Evolutionary conservation across 2,113 vertebrate genomes (phyloP).

Genomic region (Oryzias celebensis): DNA sequence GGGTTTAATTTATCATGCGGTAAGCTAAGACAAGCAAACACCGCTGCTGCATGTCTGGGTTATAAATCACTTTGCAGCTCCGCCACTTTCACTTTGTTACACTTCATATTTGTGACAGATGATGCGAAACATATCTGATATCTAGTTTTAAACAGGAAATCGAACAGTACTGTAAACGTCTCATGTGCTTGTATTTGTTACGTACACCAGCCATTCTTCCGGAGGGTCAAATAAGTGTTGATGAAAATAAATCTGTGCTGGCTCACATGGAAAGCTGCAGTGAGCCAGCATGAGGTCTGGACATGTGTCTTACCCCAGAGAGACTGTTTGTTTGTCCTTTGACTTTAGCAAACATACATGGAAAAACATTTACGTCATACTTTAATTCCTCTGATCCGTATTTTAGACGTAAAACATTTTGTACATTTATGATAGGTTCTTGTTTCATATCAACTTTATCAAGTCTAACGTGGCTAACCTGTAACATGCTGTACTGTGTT

Average conservation of each 20-base stretch:
- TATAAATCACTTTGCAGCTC: constrained; percentile 22
- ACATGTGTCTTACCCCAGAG: constrained; percentile 3
- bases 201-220: constrained; percentile 2
- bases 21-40: constrained; percentile 21
- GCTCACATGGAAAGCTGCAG: constrained; percentile 13
- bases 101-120: constrained; percentile 10
- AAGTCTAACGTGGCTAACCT: no score
- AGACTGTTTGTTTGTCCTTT: constrained; percentile 13
- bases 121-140: neutral
- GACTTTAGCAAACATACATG: neutral
- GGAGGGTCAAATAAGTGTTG: constrained; percentile 16
- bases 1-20: constrained; percentile 13
- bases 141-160: neutral
- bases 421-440: no score
- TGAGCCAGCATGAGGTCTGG: constrained; percentile 20
- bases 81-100: neutral
- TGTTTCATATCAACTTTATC: no score
- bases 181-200: neutral
- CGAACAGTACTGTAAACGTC: neutral
- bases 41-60: constrained; percentile 8
- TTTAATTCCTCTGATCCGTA: no score
- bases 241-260: constrained; percentile 31
- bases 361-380: neutral
- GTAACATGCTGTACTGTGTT: no score
- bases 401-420: no score